Conservation (phyloP, 2,113 vertebrate species). For the Heloderma charlesbogerti region DNA sequence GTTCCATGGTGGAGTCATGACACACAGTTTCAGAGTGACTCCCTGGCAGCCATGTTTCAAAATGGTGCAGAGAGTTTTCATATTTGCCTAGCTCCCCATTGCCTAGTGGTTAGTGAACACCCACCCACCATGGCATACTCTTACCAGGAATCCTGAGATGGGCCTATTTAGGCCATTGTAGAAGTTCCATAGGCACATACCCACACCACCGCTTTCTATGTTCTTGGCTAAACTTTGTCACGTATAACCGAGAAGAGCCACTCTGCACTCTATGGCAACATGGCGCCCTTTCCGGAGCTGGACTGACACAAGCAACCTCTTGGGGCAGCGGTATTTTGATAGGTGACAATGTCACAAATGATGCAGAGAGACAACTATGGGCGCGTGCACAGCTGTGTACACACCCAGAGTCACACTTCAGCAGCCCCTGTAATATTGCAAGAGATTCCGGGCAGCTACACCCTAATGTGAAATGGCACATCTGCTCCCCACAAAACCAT, state of each 20-base stretch:
- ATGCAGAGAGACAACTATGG: not conserved
- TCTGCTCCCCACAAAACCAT: not conserved
- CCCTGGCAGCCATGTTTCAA: not conserved
- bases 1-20: not conserved
- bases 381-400: not conserved
- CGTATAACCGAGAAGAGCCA: not conserved
- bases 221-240: not conserved
- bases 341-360: not conserved
- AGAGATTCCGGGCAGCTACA: not conserved
- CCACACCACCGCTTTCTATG: not conserved
- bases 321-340: not conserved
- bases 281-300: not conserved
- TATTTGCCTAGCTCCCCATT: not conserved
- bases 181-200: not conserved
- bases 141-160: not conserved
- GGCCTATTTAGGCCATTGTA: not conserved
- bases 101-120: not conserved
- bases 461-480: not conserved
- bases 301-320: not conserved
- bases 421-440: not conserved
- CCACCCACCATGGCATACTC: not conserved
- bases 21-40: not conserved
- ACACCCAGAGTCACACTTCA: not conserved
- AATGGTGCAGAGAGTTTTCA: not conserved
- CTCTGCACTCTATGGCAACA: not conserved